Evolutionary conservation across 2,888 invertebrate species (phyloP).

Genomic region (Coronaproctus castanopsis): DNA sequence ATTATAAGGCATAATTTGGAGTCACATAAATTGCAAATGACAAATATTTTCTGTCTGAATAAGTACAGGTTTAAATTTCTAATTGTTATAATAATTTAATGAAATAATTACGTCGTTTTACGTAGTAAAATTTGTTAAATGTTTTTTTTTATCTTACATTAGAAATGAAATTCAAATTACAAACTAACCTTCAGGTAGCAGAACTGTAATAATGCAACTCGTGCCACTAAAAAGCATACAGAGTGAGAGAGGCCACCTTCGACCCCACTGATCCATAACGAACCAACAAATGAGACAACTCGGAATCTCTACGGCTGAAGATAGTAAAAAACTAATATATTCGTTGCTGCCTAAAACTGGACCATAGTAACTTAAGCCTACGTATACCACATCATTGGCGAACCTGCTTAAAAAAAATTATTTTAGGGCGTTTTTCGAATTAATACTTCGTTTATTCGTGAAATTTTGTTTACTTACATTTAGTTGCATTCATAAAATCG

Average conservation of each 20-base stretch:
- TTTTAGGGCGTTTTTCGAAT: too few species aligned
- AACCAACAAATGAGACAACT: slow-evolving; percentile 74
- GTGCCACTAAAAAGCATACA: slow-evolving; percentile 69
- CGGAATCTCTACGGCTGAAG: slow-evolving; percentile 70
- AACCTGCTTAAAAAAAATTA: slow-evolving; percentile 34
- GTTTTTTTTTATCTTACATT: too few species aligned
- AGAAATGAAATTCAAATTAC: too few species aligned
- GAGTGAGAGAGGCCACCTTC: slow-evolving; percentile 70
- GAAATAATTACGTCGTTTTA: too few species aligned
- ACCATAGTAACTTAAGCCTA: slow-evolving; percentile 77
- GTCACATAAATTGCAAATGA: too few species aligned
- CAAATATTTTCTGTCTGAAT: too few species aligned
- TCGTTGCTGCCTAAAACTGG: slow-evolving; percentile 71
- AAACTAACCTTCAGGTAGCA: slow-evolving; percentile 53
- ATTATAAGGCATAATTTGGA: too few species aligned
- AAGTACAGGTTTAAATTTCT: too few species aligned
- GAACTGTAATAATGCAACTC: slow-evolving; percentile 64
- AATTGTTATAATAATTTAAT: too few species aligned
- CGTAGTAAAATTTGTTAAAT: too few species aligned
- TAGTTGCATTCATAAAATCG: neutral
- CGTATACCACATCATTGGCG: slow-evolving; percentile 78
- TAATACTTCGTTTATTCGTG: too few species aligned
- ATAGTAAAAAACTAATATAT: slow-evolving; percentile 71
- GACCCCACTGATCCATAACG: slow-evolving; percentile 68
- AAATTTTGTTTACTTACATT: too few species aligned